phyloP scores from a whole-genome alignment of 1,140 invertebrate species.

The Papilio helenus region DNA sequence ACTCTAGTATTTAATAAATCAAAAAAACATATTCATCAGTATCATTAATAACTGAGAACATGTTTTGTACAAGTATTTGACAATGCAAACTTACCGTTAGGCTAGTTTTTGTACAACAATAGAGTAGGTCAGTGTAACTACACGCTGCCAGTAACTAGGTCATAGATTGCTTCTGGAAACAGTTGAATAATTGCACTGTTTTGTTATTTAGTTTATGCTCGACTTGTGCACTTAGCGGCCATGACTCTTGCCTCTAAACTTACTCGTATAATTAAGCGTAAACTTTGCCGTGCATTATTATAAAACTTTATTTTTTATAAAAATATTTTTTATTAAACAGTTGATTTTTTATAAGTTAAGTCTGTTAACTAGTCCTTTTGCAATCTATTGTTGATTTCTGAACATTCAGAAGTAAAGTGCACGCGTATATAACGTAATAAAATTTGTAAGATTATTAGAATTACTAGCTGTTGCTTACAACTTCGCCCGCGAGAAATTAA shows the following conservation, averaged over 20 bases:
- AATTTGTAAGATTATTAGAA: too few species aligned
- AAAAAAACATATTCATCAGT: too few species aligned
- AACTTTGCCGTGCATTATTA: background rate
- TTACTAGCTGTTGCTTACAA: too few species aligned
- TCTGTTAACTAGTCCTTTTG: too few species aligned
- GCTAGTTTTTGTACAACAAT: background rate
- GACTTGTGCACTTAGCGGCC: background rate
- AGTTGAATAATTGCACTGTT: background rate
- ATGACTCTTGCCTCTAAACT: constrained; percentile 6
- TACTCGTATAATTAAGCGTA: constrained; percentile 7
- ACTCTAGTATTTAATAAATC: too few species aligned
- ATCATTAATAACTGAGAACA: background rate
- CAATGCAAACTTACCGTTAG: background rate
- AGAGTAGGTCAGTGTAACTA: background rate
- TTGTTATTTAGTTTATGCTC: constrained; percentile 18
- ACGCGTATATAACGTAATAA: too few species aligned
- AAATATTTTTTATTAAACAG: background rate
- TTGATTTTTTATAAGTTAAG: too few species aligned
- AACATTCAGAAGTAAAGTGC: too few species aligned
- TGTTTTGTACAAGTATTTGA: background rate
- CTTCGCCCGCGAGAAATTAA: too few species aligned
- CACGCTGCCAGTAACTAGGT: background rate
- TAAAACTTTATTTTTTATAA: background rate
- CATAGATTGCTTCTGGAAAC: constrained; percentile 16
- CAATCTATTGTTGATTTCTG: too few species aligned